Evolutionary conservation across 2,888 invertebrate species (phyloP).

Genomic region (Neria commutata): DNA sequence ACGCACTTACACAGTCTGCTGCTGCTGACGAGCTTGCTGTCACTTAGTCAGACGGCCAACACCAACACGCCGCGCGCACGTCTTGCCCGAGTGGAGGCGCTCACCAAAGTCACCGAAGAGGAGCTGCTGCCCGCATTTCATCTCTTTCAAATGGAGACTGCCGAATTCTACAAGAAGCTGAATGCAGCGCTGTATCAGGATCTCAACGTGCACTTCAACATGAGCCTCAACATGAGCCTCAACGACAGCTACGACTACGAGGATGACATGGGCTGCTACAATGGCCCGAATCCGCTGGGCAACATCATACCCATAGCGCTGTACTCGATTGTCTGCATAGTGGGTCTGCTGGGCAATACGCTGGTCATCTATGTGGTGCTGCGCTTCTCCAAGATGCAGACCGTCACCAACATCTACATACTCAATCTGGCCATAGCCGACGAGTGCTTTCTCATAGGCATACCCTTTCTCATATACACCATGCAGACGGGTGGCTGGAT

Average conservation of each 20-base stretch:
- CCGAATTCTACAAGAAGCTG: constrained; percentile 36
- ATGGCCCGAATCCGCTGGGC: constrained; percentile 65
- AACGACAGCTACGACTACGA: constrained; percentile 25
- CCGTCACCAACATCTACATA: constrained; percentile 93
- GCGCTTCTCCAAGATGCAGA: constrained; percentile 93
- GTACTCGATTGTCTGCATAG: constrained; percentile 82
- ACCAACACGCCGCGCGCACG: neutral
- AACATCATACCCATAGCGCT: constrained; percentile 72
- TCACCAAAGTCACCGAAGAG: constrained; percentile 17
- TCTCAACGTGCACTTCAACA: constrained; percentile 16
- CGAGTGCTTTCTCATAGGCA: constrained; percentile 88
- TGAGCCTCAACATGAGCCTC: constrained; percentile 33
- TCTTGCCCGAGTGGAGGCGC: constrained; percentile 4
- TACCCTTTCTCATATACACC: constrained; percentile 86
- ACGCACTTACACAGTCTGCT: neutral
- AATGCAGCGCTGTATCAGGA: constrained; percentile 34
- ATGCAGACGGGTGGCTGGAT: constrained; percentile 79
- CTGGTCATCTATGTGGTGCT: constrained; percentile 89
- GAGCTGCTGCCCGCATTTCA: constrained; percentile 27
- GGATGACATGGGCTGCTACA: constrained; percentile 59
- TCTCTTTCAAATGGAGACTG: constrained; percentile 32
- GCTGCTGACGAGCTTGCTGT: neutral
- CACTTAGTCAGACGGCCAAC: neutral
- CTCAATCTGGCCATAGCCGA: constrained; percentile 93
- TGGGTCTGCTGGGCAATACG: constrained; percentile 87